Conservation (phyloP, 2,797 vertebrate genomes). For the Helarctos malayanus region DNA sequence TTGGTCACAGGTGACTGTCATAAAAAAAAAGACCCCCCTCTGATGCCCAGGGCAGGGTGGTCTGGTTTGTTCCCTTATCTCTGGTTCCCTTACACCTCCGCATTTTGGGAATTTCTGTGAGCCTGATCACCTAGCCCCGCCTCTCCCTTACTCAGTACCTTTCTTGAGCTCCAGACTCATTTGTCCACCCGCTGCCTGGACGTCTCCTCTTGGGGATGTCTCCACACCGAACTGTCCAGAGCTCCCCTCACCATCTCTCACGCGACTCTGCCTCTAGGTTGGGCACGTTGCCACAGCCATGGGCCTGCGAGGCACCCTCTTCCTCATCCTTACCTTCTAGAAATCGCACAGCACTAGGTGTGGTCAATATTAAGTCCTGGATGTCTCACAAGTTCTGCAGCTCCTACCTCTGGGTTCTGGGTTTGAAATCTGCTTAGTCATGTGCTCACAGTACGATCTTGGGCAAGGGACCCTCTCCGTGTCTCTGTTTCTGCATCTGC, state of each 20-base stretch:
- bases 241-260: not conserved
- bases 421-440: not conserved
- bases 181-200: no score
- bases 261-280: not conserved
- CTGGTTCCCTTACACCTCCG: not conserved
- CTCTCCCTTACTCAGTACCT: not conserved
- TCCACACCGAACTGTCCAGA: no score
- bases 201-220: not conserved
- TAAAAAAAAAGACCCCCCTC: not conserved
- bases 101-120: not conserved
- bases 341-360: not conserved
- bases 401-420: not conserved
- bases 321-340: not conserved
- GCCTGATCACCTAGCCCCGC: no score
- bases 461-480: not conserved
- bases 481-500: fast-evolving
- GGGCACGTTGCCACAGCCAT: not conserved
- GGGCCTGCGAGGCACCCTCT: not conserved
- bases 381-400: not conserved
- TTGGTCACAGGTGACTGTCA: no score
- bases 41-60: not conserved
- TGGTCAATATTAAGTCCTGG: not conserved
- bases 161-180: not conserved
- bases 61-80: no score
- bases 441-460: fast-evolving